Base-by-base conservation (phyloP, 2,888 invertebrate genomes). In the Tipula helvola region DNA sequence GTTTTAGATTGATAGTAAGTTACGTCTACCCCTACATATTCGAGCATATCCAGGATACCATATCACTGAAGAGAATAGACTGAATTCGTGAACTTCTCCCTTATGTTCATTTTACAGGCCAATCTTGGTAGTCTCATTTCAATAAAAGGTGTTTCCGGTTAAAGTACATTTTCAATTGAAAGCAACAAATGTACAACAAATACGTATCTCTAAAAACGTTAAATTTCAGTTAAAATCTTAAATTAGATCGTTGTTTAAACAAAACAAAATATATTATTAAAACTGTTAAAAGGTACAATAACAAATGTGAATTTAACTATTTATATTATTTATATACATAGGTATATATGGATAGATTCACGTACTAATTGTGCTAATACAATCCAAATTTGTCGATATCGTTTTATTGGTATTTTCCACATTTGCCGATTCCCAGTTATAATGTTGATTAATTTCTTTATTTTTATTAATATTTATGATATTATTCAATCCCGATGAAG, bases 301-400 rank as follows among this genome's bases (percentile, higher is more conserved):
- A 71, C 71, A 71, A 71, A 71, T 71, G 71, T 71, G 71, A 71
- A 71, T 71, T 71, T 71, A 71, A 71, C 71, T 71, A 71, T 71
- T 28, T 71, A 71, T 71, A 28, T 71, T 71, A 71, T 71, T 71
- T 71, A 28, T 71, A 36, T 84, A 47, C 5, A 44, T 47, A 86
- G 13, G 47, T 52, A 44, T 36, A 10, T 42, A 18, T 16, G 42
- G 18, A 44, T 42, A 42, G 10, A 83, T 12, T 88, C 88, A 89
- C 88, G 88, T 89, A 87, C 89, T 89, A 86, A 89, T 89, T 41
- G 88, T 88, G 57, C 88, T 89, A 36, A 89, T 88, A 18, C 88
- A 88, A 86, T 89, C 89, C 41, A 88, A 87, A 86, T 88, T 89
- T n/a, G 87, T 86, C 52, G 88, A 88, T 12, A 87, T 86, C 86